Percentiles rank a stretch among this genome's conserved stretches.
phyloP scores from a whole-genome alignment of 2,113 vertebrate genomes.

The Eurypyga helias region DNA sequence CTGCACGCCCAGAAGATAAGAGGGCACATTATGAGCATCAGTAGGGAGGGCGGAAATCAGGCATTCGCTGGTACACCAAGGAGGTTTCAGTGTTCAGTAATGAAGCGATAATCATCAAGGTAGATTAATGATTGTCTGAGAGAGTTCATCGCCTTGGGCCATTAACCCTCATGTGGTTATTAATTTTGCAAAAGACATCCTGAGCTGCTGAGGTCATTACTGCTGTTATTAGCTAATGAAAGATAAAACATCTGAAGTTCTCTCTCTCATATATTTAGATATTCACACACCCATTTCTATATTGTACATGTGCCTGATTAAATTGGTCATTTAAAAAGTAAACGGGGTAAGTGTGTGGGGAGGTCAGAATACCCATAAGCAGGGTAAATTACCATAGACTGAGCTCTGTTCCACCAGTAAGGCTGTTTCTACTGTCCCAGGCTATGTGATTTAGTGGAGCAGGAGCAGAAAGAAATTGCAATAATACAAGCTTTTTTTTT shows the following conservation, averaged over 20 bases:
- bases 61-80: slow-evolving; percentile 29
- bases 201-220: slow-evolving; percentile 71
- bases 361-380: slow-evolving; percentile 3
- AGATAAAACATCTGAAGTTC: slow-evolving; percentile 53
- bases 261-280: slow-evolving; percentile 20
- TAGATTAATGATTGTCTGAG: slow-evolving; percentile 74
- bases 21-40: background rate
- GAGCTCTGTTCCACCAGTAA: background rate
- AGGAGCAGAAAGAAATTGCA: background rate
- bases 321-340: slow-evolving; percentile 27
- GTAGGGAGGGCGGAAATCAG: slow-evolving; percentile 22
- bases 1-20: background rate
- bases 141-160: slow-evolving; percentile 68
- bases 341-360: background rate
- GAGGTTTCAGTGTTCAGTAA: slow-evolving; percentile 59
- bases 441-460: background rate
- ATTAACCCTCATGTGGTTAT: slow-evolving; percentile 75
- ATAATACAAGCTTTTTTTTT: background rate
- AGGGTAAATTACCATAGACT: background rate
- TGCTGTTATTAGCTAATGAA: slow-evolving; percentile 61
- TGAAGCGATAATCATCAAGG: slow-evolving; percentile 73
- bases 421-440: background rate
- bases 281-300: background rate
- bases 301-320: background rate
- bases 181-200: slow-evolving; percentile 74